Conservation (phyloP, 2,888 invertebrate genomes). For the Arctia plantaginis region DNA sequence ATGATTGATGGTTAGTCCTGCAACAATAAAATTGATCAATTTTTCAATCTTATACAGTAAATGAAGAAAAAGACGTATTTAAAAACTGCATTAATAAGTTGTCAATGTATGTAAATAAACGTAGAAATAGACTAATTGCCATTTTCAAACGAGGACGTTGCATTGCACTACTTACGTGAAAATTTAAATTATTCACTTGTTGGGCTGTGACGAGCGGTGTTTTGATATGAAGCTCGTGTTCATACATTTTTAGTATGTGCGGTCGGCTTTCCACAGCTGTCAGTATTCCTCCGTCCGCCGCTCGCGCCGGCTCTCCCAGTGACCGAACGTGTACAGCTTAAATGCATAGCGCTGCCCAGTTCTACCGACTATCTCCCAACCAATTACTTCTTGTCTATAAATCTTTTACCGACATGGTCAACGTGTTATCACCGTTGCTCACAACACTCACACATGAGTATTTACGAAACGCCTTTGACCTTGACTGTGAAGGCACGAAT, state of each 20-base stretch:
- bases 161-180: conserved; percentile 61
- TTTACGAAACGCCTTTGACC: conserved; percentile 45
- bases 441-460: conserved; percentile 37
- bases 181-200: conserved; percentile 67
- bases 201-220: conserved; percentile 60
- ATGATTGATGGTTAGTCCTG: conserved; percentile 64
- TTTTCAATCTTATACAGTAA: conserved; percentile 2
- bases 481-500: conserved; percentile 39
- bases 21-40: not conserved
- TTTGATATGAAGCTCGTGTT: conserved; percentile 68
- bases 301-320: conserved; percentile 68
- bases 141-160: conserved; percentile 59
- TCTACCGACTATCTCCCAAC: conserved; percentile 30
- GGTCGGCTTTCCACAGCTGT: conserved; percentile 63
- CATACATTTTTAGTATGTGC: conserved; percentile 66
- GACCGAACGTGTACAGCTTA: conserved; percentile 35
- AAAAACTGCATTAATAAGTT: conserved; percentile 1
- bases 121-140: conserved; percentile 8
- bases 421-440: conserved; percentile 38
- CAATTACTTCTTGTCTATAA: conserved; percentile 17
- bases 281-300: conserved; percentile 78
- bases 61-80: not conserved
- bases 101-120: conserved; percentile 23
- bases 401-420: conserved; percentile 27
- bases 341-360: conserved; percentile 36